These are phyloP conservation scores for Microtus ochrogaster DNA, from an alignment of 2,113 vertebrate species.

Conservation along the genomic window DNA sequence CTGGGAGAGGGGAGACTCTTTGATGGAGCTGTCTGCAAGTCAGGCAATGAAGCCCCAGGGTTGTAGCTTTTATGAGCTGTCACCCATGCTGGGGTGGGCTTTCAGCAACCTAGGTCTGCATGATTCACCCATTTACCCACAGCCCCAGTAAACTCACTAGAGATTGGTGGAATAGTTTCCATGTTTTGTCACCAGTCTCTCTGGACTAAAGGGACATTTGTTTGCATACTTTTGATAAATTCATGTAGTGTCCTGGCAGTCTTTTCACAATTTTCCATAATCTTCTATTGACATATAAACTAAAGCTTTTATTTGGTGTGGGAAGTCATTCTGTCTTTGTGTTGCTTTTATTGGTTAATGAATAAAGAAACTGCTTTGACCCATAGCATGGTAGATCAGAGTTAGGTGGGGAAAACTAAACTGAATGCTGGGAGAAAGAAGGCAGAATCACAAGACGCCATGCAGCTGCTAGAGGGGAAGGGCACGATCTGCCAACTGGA, in stretches of 20 bases:
- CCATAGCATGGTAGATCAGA: too few species aligned
- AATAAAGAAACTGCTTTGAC: too few species aligned
- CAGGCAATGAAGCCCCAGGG: neutral
- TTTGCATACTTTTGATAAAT: neutral
- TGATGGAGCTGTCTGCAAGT: neutral
- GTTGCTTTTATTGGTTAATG: too few species aligned
- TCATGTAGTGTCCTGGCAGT: neutral
- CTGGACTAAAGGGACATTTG: neutral
- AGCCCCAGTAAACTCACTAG: neutral
- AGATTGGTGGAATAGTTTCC: neutral
- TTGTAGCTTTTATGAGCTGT: neutral
- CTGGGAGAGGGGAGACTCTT: neutral
- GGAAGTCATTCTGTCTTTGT: too few species aligned
- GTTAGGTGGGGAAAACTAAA: too few species aligned
- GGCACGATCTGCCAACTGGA: too few species aligned
- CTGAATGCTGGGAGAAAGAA: too few species aligned
- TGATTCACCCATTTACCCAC: neutral
- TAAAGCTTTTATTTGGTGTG: neutral
- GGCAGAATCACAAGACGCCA: too few species aligned
- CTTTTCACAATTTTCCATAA: neutral
- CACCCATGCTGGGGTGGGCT: neutral
- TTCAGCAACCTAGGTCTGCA: too few species aligned
- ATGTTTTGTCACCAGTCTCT: too few species aligned
- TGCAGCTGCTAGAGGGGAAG: too few species aligned
- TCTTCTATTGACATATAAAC: neutral